Evolutionary conservation across 2,113 vertebrate species (phyloP), one percentile per base, ranked within the genome.

Genomic region (Colistium nudipinnis): DNA sequence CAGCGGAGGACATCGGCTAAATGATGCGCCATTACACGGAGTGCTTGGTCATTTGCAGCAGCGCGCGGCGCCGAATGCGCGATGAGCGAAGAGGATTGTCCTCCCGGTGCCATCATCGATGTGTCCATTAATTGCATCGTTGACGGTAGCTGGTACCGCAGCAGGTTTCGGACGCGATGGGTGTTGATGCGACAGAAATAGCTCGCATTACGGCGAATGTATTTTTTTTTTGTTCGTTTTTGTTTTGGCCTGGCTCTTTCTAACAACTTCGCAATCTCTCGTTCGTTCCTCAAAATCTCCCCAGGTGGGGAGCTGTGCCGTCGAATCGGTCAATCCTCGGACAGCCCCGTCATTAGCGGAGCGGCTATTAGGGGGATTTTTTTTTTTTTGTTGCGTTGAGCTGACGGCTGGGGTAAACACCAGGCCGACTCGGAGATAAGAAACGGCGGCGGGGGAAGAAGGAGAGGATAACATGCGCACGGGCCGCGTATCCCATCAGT

Each of bases 381-480:
- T n/a, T n/a, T n/a, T n/a, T n/a, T n/a, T n/a, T n/a, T n/a, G n/a
- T 85, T 85, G 81, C 38, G 78, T 83, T 90, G 90, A 81, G 89
- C 83, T 78, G 74, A 86, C 71, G 76, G 80, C 77, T 92, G 89
- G 87, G 22, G 57, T 87, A 78, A 65, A 93, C 93, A 93, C 80
- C 76, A 81, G 75, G 78, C 76, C 51, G 44, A 62, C 49, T 54
- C 48, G 48, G 88, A 93, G 95, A 96, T 95, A 96, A 96, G 95
- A 93, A 93, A 91, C 90, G 17, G 71, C 62, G 66, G 25, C 84
- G 84, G 88, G 82, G 70, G 92, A 96, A 95, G 95, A 96, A 94
- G 93, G 94, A 98, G 96, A 93, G 93, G 92, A 92, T 91, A 93
- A 95, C 94, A 93, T 83, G 90, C 90, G 89, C 90, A 91, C 93